A percentile compares a stretch with the other conserved stretches of the same genome.
Conservation (phyloP, 2,113 vertebrate genomes). For the Pitta sordida region DNA sequence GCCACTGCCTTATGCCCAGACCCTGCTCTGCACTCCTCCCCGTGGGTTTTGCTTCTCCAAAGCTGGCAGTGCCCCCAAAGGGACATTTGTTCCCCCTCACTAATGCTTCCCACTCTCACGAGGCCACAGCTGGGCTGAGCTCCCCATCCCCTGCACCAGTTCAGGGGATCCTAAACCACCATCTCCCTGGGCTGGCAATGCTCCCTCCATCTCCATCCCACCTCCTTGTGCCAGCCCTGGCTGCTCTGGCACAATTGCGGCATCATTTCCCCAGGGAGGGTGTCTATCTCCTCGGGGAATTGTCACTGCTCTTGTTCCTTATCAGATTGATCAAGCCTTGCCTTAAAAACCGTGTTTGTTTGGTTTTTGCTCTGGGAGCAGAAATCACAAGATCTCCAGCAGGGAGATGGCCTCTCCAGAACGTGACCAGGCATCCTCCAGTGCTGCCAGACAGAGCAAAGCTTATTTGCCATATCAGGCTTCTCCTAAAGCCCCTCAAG, state of each 20-base stretch:
- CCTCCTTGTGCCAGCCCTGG: neutral
- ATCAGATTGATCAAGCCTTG: neutral
- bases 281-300: neutral
- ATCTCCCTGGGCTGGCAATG: neutral
- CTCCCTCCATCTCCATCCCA: neutral
- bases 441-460: slow-evolving; percentile 1
- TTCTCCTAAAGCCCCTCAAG: slow-evolving; percentile 25
- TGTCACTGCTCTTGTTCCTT: neutral
- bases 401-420: neutral
- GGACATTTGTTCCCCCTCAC: rapidly evolving
- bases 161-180: neutral
- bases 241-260: neutral
- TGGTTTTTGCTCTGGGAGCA: neutral
- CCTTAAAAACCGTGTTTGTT: neutral
- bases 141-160: neutral
- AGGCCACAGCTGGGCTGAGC: neutral
- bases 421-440: neutral
- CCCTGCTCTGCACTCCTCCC: neutral
- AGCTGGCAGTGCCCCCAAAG: neutral
- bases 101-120: rapidly evolving
- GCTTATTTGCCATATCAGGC: slow-evolving; percentile 29
- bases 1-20: neutral
- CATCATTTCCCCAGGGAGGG: rapidly evolving
- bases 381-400: neutral
- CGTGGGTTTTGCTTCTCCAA: neutral